Percentiles rank a stretch among this genome's conserved stretches.
phyloP scores from a whole-genome alignment of 2,797 vertebrate species.

The Setipinna tenuifilis region DNA sequence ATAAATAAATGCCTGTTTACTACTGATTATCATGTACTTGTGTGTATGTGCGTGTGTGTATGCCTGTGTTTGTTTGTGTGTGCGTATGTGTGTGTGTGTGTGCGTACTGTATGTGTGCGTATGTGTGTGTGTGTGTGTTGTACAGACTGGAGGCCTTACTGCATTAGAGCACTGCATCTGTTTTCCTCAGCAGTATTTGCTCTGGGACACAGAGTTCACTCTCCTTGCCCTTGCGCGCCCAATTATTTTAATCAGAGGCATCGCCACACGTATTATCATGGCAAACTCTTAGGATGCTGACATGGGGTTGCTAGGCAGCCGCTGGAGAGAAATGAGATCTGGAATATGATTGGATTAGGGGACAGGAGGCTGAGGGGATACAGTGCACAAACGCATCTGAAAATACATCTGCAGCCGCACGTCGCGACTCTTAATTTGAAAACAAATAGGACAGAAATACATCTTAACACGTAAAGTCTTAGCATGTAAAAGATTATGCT shows the following conservation, averaged over 20 bases:
- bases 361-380: background rate
- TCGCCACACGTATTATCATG: slow-evolving; percentile 1
- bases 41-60: background rate
- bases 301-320: background rate
- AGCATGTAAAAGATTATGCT: no score
- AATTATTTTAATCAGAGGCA: slow-evolving; percentile 12
- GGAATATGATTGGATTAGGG: slow-evolving; percentile 23
- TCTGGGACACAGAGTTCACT: slow-evolving; percentile 12
- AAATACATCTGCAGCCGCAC: background rate
- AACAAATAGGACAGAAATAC: background rate
- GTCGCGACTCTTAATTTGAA: background rate
- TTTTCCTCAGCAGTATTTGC: background rate
- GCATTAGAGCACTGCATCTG: background rate
- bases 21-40: no score
- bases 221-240: slow-evolving; percentile 1
- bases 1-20: background rate
- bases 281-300: slow-evolving; percentile 9
- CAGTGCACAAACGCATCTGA: background rate
- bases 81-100: background rate
- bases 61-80: background rate
- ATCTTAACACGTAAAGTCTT: no score
- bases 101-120: background rate
- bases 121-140: background rate
- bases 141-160: no score
- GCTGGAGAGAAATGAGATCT: background rate